Conservation (phyloP, 1,140 invertebrate species). For the Calliphora vicina region DNA sequence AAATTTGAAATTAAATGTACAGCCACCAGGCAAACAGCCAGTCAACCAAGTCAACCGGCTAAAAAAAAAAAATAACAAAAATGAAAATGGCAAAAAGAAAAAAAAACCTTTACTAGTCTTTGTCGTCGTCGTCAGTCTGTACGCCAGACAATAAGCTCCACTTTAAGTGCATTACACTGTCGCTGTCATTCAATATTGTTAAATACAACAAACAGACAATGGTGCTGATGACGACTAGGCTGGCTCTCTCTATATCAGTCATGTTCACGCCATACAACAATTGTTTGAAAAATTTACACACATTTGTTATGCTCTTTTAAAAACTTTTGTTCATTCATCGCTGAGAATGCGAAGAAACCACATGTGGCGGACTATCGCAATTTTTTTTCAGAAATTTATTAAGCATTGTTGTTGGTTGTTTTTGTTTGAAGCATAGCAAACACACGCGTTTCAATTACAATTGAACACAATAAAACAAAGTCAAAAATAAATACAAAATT, state of each 20-base stretch:
- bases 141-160: conserved; percentile 24
- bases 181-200: not conserved
- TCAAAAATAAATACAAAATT: too few relatives aligned
- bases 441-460: too few relatives aligned
- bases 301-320: too few relatives aligned
- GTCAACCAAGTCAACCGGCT: conserved; percentile 8
- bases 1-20: not conserved
- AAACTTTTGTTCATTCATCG: too few relatives aligned
- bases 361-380: too few relatives aligned
- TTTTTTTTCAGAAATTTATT: too few relatives aligned
- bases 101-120: conserved; percentile 1
- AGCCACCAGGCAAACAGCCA: conserved; percentile 31
- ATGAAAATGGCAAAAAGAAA: not conserved
- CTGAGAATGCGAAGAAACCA: too few relatives aligned
- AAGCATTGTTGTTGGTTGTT: too few relatives aligned
- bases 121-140: conserved; percentile 10
- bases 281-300: not conserved
- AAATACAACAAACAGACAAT: not conserved
- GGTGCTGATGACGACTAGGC: not conserved
- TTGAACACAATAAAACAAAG: too few relatives aligned
- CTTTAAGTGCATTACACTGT: conserved; percentile 33
- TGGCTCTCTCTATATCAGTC: too few relatives aligned
- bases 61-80: not conserved
- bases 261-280: too few relatives aligned
- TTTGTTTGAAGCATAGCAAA: too few relatives aligned